Base-by-base conservation (phyloP, 1,140 invertebrate genomes). In the Mycetomoellerius zeteki region DNA sequence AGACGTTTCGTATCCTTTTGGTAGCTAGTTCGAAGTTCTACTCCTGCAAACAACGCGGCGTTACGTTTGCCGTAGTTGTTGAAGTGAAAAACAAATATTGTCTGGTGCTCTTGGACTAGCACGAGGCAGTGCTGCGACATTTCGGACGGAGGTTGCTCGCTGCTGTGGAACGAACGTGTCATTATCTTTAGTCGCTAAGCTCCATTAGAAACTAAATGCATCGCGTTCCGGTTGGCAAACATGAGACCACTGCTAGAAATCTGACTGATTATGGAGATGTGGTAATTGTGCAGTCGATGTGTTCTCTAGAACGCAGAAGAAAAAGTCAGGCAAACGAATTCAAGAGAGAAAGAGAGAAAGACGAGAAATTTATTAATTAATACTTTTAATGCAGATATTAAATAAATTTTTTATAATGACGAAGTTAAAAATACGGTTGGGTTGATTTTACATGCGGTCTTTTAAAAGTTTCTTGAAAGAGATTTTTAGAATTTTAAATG, bases 51-150 rank as follows among this genome's bases (percentile, higher is more conserved):
- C 86, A 88, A 86, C 82, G 85, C n/a, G 37, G 58, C 75, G 54
- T 84, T 75, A 52, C 82, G 87, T 90, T 90, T 88, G 88, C 89
- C 76, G 75, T 69, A 71, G 33, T 73, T 60, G 77, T 47, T 80
- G 65, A 30, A 90, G 89, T 86, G 89, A 90, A 90, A 86, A 90
- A 90, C 89, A 90, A 90, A 90, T 90, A 90, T 88, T 89, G 81
- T 82, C 89, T 54, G 71, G 56, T 80, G 64, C 60, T 76, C 60
- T 76, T 69, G 54, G 78, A 62, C 78, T 43, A 75, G 69, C 37
- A 78, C 56, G 73, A 64, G 58, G n/a, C n/a, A 16, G 30, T 27
- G 72, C 33, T 33, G 72, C 65, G 80, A 89, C 75, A 33, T 84
- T 76, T 67, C 56, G 64, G 52, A 65, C 64, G 73, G 7, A 52